Base-by-base conservation (phyloP, 2,113 vertebrate species). In the Callaeas wilsoni region DNA sequence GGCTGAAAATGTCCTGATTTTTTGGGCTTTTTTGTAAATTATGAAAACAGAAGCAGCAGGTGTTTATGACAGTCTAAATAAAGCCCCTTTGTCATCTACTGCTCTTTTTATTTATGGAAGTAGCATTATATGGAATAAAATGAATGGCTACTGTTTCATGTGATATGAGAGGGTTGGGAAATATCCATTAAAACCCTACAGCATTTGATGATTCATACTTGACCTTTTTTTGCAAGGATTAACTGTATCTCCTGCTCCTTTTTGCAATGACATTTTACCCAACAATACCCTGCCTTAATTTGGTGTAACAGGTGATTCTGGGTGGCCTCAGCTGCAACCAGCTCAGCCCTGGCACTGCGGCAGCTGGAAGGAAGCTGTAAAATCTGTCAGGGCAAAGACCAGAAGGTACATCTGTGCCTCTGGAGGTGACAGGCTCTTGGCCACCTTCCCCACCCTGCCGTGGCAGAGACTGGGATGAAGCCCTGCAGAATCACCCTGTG, bases 161-260 rank as follows among this genome's bases (percentile, higher is more conserved):
- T 33, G 60, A 62, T 80, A 32, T 21, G 44, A 63, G 33, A 80
- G 14, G 14, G 9, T 17, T 92, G 42, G 64, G 42, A 96, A 94
- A 74, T 26, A 88, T 16, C 92, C 32, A 19, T 78, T 64, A 90
- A 88, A 93, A 81, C 10, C 39, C 52, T 59, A 15, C 50, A 83
- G 68, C 20, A 42, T 63, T 33, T 67, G 52, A 29, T 95, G 90
- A 92, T 77, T 94, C 87, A 95, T n/a, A 23, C 13, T 23, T 93
- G 93, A 93, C 92, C 59, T 93, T 94, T 95, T 85, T 73, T 78
- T 50, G 27, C 4, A 35, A 75, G 53, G 79, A 70, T 96, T 83
- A 91, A 86, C 93, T 92, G 52, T 71, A 37, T 64, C 75, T 88
- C 67, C 64, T 70, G 75, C 63, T 80, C 63, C 5, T 1, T 39